Conservation (phyloP, 2,113 vertebrate species). For the Chaenocephalus aceratus region DNA sequence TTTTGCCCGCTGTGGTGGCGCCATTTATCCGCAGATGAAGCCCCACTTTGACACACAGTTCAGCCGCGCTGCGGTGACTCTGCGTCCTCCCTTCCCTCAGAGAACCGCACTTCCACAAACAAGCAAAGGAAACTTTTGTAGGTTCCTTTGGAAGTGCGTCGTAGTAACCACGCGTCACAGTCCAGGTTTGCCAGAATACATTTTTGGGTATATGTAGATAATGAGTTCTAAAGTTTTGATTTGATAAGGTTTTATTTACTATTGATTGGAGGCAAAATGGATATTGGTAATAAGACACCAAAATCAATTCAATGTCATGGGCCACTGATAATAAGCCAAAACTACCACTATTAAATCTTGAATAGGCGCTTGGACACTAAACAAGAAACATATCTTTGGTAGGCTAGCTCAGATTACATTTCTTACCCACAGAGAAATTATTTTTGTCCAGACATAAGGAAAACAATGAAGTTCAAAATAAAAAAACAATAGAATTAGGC, state of each 20-base stretch:
- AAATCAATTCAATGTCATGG: neutral
- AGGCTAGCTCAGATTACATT: neutral
- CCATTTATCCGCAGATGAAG: constrained; percentile 8
- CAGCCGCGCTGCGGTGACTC: neutral
- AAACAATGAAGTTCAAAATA: too few relatives aligned
- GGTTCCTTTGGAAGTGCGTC: neutral
- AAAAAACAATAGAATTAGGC: too few relatives aligned
- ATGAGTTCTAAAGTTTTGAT: neutral
- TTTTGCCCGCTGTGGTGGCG: neutral
- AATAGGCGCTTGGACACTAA: neutral
- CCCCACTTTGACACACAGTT: neutral
- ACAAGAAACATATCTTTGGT: neutral
- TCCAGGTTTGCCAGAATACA: too few relatives aligned
- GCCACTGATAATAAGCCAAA: too few relatives aligned
- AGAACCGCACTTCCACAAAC: neutral
- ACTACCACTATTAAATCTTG: too few relatives aligned
- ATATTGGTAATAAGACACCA: neutral
- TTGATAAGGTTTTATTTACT: neutral
- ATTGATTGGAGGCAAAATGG: neutral
- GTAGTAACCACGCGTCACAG: constrained; percentile 3
- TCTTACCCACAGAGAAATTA: too few relatives aligned
- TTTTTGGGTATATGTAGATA: too few relatives aligned
- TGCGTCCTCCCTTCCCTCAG: neutral
- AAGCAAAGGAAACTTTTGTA: too few relatives aligned
- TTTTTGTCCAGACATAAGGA: too few relatives aligned